phyloP scores from a whole-genome alignment of 1,140 invertebrate species.

The Pseudomyrmex sp. region DNA sequence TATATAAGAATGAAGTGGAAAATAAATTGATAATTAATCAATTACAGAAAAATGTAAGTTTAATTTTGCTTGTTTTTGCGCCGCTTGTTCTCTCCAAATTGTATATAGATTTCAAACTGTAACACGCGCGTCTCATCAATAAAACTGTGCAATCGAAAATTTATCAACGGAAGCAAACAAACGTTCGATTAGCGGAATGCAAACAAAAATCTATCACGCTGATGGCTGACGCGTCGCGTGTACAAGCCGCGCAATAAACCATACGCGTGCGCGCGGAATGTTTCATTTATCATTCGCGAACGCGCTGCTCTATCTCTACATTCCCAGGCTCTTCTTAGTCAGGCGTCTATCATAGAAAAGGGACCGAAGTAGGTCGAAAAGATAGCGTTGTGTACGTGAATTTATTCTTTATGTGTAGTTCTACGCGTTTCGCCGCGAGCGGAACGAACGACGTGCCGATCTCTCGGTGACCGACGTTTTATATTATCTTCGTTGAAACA shows the following conservation, averaged over 20 bases:
- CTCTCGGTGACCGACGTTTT: background rate
- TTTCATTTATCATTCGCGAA: constrained; percentile 48
- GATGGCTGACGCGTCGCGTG: background rate
- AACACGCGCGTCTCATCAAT: background rate
- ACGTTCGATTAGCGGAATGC: background rate
- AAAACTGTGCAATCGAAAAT: constrained; percentile 10
- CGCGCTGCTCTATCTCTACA: constrained; percentile 31
- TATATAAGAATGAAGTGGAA: no score
- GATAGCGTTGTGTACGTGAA: constrained; percentile 23
- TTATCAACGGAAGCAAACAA: constrained; percentile 16
- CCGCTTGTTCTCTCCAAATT: background rate
- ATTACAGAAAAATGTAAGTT: no score
- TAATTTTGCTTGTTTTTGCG: no score
- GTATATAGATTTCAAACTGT: background rate
- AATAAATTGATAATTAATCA: no score
- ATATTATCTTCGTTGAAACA: constrained; percentile 4
- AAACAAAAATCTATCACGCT: constrained; percentile 13
- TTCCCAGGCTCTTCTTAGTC: constrained; percentile 22
- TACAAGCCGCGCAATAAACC: background rate
- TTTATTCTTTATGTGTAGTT: background rate
- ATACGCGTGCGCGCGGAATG: background rate
- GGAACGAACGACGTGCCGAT: background rate
- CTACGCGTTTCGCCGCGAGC: background rate
- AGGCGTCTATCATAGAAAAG: constrained; percentile 60
- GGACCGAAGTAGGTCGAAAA: constrained; percentile 67